These are phyloP conservation scores for Lophura nycthemera DNA, from an alignment of 2,113 vertebrate species.

Conservation along the genomic window DNA sequence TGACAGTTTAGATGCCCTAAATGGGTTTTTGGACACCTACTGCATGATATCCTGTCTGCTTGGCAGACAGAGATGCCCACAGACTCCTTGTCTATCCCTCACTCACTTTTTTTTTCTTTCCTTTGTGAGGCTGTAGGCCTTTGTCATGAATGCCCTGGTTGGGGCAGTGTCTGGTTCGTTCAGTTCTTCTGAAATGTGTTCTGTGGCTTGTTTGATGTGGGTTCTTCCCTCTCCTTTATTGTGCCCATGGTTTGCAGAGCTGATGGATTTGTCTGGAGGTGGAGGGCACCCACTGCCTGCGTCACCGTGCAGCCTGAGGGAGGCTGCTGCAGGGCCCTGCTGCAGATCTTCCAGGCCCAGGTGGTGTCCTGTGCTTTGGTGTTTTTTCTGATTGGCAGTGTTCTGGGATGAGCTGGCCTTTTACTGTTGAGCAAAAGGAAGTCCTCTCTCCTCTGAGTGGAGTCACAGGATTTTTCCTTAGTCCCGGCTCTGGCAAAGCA, in stretches of 20 bases:
- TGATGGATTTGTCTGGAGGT: not conserved
- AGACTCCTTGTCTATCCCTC: not conserved
- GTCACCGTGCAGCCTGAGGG: accelerated
- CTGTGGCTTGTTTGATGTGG: not conserved
- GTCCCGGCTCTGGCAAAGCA: not conserved
- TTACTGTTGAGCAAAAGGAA: not conserved
- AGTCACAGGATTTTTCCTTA: not conserved
- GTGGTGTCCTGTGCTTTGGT: not conserved
- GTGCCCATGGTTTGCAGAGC: not conserved
- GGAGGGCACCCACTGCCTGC: not conserved
- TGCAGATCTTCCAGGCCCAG: not conserved
- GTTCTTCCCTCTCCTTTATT: not conserved
- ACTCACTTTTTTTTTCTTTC: not conserved
- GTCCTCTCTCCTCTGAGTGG: not conserved
- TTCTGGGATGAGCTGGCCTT: not conserved
- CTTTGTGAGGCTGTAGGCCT: not conserved
- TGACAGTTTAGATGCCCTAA: not conserved
- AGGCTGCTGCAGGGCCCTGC: not conserved
- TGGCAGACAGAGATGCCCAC: not conserved
- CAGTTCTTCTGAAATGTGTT: not conserved
- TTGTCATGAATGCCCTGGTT: not conserved
- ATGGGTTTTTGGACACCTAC: constrained; percentile 11
- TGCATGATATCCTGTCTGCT: not conserved
- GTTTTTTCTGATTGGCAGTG: not conserved
- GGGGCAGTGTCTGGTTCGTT: not conserved